Evolutionary conservation across 1,140 invertebrate genomes (phyloP), one percentile per base, ranked within the genome.

Genomic region (Conus ventricosus): DNA sequence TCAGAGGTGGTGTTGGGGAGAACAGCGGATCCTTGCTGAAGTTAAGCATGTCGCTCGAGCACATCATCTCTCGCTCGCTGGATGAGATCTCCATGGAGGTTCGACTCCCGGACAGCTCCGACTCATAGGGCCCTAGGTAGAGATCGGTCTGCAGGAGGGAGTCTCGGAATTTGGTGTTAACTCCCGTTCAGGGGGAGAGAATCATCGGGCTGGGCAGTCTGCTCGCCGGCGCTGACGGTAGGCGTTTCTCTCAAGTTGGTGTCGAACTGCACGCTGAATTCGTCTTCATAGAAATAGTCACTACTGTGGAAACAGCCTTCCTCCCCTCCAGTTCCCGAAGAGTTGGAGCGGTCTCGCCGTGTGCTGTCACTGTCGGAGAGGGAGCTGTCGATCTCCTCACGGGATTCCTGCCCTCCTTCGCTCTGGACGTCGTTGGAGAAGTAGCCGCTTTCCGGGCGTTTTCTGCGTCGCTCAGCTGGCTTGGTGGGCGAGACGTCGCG

Each of bases 281-380:
- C 94, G 81, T 94, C 94, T 87, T 94, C 94, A 75, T 94, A 94
- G 87, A 93, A 94, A 88, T 94, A 94, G 25, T 94, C 94, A 86
- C 93, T 94, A 85, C 90, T 92, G 82, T 84, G 82, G 85, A 91
- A 88, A 17, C 89, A 87, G 2, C 84, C 89, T 5, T 90, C 93
- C 23, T 92, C 93, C 25, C 90, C 51, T 88, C 5, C 90, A 17
- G 83, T 89, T 27, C 54, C 54, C 39, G 81, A 71, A 25, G 63
- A 55, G 23, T 17, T 83, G 51, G 71, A 78, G 20, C 55, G 82
- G n/a, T 84, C 82, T 15, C 27, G 54, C n/a, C 39, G 57, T 1
- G 27, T 60, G 60, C 54, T 75, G 60, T 88, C 82, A 75, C 55
- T 90, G 80, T 84, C 89, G 75, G 90, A 88, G 75, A 90, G 87